These are phyloP conservation scores for Eretmochelys imbricata DNA, from an alignment of 2,113 vertebrate genomes.

Conservation along the genomic window DNA sequence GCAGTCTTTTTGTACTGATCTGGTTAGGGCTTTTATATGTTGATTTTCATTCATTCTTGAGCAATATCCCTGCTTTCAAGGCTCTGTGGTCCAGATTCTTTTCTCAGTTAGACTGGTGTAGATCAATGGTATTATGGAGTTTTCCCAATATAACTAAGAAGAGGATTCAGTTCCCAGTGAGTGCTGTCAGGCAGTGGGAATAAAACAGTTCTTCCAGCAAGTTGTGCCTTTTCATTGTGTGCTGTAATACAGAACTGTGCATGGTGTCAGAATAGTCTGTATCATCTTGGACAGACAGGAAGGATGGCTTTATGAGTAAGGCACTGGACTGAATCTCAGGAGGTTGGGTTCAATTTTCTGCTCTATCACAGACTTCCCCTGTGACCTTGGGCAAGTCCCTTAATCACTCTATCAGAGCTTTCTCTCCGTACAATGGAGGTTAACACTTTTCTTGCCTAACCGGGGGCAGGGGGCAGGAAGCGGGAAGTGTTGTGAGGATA, in stretches of 20 bases:
- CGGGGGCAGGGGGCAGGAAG: too few relatives aligned
- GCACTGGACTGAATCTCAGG: rapidly evolving
- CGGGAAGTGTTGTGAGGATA: background rate
- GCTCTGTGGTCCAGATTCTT: background rate
- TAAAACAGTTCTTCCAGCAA: background rate
- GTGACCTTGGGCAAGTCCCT: background rate
- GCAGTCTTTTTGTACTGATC: background rate
- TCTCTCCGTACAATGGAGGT: background rate
- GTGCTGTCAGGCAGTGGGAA: background rate
- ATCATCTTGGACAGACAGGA: background rate
- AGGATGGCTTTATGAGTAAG: rapidly evolving
- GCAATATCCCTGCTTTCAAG: background rate
- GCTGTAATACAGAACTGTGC: background rate
- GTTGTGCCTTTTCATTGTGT: rapidly evolving
- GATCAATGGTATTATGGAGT: background rate
- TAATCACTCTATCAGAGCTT: background rate
- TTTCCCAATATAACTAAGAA: background rate
- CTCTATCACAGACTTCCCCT: background rate
- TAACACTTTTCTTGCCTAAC: background rate
- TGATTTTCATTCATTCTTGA: background rate
- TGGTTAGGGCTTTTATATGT: background rate
- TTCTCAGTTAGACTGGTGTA: background rate
- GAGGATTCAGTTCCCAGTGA: background rate
- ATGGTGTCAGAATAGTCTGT: background rate
- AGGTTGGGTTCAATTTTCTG: background rate